Base-by-base conservation (phyloP, 2,113 vertebrate genomes). In the Brienomyrus brachyistius region DNA sequence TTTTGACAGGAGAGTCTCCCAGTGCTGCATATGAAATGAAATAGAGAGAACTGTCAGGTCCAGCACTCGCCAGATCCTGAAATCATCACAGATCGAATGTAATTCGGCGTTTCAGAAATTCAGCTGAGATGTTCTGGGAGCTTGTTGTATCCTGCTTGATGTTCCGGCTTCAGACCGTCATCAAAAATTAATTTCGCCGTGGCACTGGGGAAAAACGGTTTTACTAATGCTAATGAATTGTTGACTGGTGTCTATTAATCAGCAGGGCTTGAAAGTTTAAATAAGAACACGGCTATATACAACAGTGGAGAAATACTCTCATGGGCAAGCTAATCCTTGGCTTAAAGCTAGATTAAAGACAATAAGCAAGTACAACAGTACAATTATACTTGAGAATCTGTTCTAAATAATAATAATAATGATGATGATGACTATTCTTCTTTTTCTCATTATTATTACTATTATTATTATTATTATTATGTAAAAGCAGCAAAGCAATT, bases 11-110 rank as follows among this genome's bases (percentile, higher is more conserved):
- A 86, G 82, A 70, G 40, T 21, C 80, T 89, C 84, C 88, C 88
- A 62, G 84, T 85, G 82, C 48, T 77, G 56, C 86, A 87, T 54
- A 23, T 83, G 15, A 35, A 85, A 56, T 40, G 89, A 88, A 91
- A 90, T 62, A 62, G 35, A 88, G 56, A 70, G 40, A 88, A 45
- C 7, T 40, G 11, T 47, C 62, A 31, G n/a, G 10, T 88, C 23
- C 19, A 27, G 54, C n/a, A 47, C 35, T 56, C 56, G 27, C n/a
- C 9, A 66, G 27, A 70, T 70, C 62, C 27, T 48, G 35, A 23
- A 47, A 48, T 48, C 82, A 84, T 47, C 40, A 23, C 45, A 10
- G 43, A 84, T 45, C 45, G 43, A 84, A 17, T 83, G 40, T 47
- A 83, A 47, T 83, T 47, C 40, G 7, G 10, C 19, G 3, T 45